Percentiles rank a stretch among this genome's conserved stretches.
These are phyloP conservation scores for Leptothorax acervorum DNA, from an alignment of 2,888 invertebrate species.

Conservation along the genomic window DNA sequence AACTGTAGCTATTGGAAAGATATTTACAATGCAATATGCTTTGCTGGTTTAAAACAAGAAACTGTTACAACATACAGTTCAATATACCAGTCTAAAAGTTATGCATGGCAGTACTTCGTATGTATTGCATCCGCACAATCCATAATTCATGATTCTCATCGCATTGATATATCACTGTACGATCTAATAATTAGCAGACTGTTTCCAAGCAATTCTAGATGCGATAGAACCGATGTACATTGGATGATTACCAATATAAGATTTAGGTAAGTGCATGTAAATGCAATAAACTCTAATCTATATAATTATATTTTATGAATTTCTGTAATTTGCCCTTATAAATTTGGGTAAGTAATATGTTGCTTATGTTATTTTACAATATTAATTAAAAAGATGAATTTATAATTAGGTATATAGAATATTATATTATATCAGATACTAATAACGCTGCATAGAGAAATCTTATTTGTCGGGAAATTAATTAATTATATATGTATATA, in stretches of 20 bases:
- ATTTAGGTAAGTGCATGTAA: constrained; percentile 11
- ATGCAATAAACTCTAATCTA: constrained; percentile 7
- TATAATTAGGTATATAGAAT: background rate
- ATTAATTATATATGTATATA: background rate
- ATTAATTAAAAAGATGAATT: background rate
- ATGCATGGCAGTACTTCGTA: background rate
- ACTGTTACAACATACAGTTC: background rate
- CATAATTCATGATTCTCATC: constrained; percentile 66
- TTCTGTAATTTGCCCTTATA: background rate
- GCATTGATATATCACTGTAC: constrained; percentile 40
- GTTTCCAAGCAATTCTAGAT: constrained; percentile 49
- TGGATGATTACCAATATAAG: constrained; percentile 19
- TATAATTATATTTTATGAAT: constrained; percentile 1
- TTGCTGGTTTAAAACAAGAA: background rate
- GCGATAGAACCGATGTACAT: background rate
- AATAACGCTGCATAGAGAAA: background rate
- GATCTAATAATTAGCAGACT: constrained; percentile 62
- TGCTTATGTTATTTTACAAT: background rate
- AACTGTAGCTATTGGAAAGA: background rate
- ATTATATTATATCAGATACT: background rate
- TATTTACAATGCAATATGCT: constrained; percentile 14
- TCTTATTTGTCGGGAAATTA: background rate
- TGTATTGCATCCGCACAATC: constrained; percentile 45
- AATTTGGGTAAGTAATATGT: background rate
- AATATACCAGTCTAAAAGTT: constrained; percentile 32